A percentile compares a stretch with the other conserved stretches of the same genome.
phyloP scores from a whole-genome alignment of 2,113 vertebrate genomes.

The Phaethon lepturus region DNA sequence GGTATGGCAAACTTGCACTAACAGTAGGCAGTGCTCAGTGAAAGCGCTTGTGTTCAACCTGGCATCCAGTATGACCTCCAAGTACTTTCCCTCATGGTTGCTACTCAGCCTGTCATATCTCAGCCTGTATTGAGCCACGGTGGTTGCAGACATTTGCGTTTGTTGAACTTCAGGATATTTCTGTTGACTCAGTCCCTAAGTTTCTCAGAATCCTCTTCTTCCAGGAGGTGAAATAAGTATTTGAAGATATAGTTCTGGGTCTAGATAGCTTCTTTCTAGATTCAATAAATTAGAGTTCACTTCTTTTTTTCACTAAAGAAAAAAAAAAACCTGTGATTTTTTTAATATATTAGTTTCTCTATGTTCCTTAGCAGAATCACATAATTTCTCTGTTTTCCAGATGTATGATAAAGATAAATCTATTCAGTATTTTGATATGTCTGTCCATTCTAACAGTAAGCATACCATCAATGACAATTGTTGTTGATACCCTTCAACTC shows the following conservation, averaged over 20 bases:
- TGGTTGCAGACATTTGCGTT: background rate
- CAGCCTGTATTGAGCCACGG: rapidly evolving
- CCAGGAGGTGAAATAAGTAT: background rate
- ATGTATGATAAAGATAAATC: background rate
- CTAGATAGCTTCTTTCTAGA: background rate
- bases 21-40: background rate
- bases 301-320: background rate
- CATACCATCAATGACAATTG: background rate
- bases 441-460: background rate
- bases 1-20: background rate
- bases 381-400: background rate
- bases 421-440: background rate
- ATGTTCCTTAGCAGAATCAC: background rate
- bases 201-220: background rate
- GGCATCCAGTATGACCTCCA: background rate
- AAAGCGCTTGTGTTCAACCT: background rate
- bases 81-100: background rate
- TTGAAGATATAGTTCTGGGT: background rate
- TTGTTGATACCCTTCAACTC: background rate
- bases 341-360: background rate
- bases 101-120: background rate
- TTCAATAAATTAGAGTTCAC: background rate
- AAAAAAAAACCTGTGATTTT: background rate
- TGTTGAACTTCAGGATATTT: background rate
- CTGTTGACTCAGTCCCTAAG: background rate